Percentiles rank a stretch among this genome's conserved stretches.
Evolutionary conservation across 1,140 invertebrate species (phyloP).

Genomic region (Bactericera cockerelli): DNA sequence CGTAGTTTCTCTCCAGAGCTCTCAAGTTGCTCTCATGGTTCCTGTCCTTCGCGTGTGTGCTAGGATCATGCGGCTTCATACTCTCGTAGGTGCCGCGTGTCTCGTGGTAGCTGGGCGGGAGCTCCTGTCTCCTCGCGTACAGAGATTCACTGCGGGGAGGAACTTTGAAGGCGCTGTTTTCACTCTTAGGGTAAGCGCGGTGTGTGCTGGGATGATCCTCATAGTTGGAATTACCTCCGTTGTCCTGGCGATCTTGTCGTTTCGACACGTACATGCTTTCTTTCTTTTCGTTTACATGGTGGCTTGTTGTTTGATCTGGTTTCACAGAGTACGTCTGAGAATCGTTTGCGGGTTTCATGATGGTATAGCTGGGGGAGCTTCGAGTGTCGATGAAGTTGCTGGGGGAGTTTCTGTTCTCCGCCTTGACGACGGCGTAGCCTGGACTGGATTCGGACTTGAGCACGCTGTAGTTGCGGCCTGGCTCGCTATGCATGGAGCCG

Average conservation of each 20-base stretch:
- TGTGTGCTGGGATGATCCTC: conserved; percentile 5
- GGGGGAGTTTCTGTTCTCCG: not conserved
- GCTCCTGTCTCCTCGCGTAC: not conserved
- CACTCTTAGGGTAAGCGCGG: not conserved
- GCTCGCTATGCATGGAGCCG: conserved; percentile 9
- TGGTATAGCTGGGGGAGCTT: not conserved
- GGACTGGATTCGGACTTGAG: not conserved
- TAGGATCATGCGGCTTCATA: conserved; percentile 1
- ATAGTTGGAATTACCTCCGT: not conserved
- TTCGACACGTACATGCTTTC: conserved; percentile 1
- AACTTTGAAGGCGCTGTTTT: conserved; percentile 4
- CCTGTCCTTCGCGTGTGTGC: not conserved
- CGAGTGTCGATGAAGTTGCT: conserved; percentile 2
- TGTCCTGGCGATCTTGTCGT: not conserved
- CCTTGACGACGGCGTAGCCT: not conserved
- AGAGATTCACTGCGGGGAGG: not conserved
- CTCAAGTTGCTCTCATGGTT: not conserved
- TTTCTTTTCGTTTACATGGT: not conserved
- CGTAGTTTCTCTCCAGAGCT: conserved; percentile 3
- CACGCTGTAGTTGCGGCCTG: not conserved
- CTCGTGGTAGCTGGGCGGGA: not conserved
- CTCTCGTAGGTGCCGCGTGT: not conserved
- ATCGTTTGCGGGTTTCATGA: not conserved
- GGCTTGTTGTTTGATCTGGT: not conserved
- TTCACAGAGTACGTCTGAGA: not conserved